Evolutionary conservation across 2,113 vertebrate genomes (phyloP).

Genomic region (Amazona vittata): DNA sequence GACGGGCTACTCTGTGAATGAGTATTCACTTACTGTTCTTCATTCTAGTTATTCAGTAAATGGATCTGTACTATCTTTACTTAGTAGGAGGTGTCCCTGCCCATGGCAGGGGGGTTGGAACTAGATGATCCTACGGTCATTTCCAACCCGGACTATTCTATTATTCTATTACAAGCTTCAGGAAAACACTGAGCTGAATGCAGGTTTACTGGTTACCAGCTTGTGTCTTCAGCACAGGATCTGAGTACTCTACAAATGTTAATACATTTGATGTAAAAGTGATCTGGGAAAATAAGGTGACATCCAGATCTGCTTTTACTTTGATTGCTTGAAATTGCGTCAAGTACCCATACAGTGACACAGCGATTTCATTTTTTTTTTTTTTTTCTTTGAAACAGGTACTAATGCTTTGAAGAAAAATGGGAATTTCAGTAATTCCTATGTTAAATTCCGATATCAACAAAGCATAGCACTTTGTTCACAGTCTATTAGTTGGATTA

Average conservation of each 20-base stretch:
- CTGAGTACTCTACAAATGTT: not conserved
- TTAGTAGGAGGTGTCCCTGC: no score
- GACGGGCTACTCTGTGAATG: not conserved
- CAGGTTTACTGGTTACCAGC: not conserved
- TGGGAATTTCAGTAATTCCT: not conserved
- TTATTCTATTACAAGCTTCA: not conserved
- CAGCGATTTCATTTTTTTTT: not conserved
- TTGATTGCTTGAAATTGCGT: not conserved
- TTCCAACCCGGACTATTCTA: no score
- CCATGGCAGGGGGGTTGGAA: no score
- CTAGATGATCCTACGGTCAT: no score
- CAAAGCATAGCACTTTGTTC: not conserved
- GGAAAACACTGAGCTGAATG: not conserved
- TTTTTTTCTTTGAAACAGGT: not conserved
- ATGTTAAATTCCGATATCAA: not conserved
- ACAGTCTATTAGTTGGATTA: not conserved
- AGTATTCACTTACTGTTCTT: not conserved
- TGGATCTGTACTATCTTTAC: not conserved
- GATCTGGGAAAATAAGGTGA: not conserved
- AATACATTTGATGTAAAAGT: not conserved
- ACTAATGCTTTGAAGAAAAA: not conserved
- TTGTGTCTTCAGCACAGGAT: not conserved
- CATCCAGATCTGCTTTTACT: not conserved
- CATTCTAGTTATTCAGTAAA: not conserved
- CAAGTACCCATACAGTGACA: not conserved